Conservation (phyloP, 2,113 vertebrate genomes). For the Saccopteryx bilineata region DNA sequence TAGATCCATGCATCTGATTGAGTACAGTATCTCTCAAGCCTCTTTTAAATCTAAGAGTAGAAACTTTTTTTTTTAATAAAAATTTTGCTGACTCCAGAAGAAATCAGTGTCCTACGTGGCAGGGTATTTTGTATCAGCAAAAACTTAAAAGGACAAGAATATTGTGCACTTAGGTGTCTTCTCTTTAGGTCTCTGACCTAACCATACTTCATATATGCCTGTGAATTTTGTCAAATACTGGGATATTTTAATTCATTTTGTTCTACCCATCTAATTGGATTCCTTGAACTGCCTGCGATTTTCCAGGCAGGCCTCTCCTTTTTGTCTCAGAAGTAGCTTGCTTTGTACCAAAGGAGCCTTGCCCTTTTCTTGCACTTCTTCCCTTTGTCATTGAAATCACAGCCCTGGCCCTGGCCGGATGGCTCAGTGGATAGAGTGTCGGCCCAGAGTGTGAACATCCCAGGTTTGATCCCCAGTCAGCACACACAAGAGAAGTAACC, state of each 20-base stretch:
- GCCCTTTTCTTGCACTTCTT: background rate
- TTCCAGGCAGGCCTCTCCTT: background rate
- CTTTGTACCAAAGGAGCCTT: background rate
- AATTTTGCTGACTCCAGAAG: background rate
- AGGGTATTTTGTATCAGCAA: slow-evolving; percentile 10
- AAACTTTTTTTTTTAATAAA: background rate
- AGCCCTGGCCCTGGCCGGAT: background rate
- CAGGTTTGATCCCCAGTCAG: no score
- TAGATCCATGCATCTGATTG: background rate
- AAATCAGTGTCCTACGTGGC: background rate
- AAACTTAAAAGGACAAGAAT: slow-evolving; percentile 24
- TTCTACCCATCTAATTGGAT: background rate
- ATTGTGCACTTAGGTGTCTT: background rate
- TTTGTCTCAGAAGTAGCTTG: background rate
- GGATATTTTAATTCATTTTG: background rate
- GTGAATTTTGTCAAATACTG: background rate
- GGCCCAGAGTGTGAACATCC: no score
- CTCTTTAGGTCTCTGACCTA: background rate
- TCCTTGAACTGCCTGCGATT: background rate
- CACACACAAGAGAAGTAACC: no score
- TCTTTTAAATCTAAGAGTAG: background rate
- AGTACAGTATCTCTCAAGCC: background rate
- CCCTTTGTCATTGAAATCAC: background rate
- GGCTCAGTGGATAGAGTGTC: no score
- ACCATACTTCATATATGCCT: background rate